Percentiles rank a stretch among this genome's conserved stretches.
Conservation (phyloP, 2,113 vertebrate genomes). For the Phylloscopus trochilus region DNA sequence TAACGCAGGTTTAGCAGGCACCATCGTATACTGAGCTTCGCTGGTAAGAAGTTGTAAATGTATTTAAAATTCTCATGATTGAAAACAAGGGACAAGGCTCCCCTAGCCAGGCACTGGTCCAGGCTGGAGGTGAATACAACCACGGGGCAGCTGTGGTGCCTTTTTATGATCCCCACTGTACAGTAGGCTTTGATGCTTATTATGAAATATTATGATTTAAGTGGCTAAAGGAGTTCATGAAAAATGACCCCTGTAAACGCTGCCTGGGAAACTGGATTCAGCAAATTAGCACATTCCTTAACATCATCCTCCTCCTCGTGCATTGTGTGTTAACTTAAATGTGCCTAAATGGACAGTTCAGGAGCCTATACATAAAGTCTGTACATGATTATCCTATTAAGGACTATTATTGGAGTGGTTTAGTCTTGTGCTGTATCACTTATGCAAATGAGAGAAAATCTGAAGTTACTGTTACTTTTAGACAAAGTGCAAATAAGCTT, state of each 20-base stretch:
- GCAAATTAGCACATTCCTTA: constrained; percentile 61
- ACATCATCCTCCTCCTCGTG: not conserved
- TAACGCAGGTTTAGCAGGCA: not conserved
- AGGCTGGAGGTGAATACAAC: not conserved
- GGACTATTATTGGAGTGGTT: constrained; percentile 10
- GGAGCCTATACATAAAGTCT: constrained; percentile 40
- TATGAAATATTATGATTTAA: constrained; percentile 68
- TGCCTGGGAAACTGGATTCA: constrained; percentile 21
- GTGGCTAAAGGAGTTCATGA: constrained; percentile 51
- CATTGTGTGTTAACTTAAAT: not conserved
- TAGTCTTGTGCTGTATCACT: constrained; percentile 33
- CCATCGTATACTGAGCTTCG: not conserved
- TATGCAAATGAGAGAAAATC: constrained; percentile 48
- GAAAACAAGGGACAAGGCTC: not conserved
- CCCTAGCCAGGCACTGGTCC: not conserved
- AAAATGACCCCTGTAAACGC: constrained; percentile 59
- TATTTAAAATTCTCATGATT: not conserved
- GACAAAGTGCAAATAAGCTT: constrained; percentile 71
- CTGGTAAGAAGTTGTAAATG: not conserved
- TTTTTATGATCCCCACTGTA: constrained; percentile 29
- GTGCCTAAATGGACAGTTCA: constrained; percentile 55
- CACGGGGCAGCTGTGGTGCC: not conserved
- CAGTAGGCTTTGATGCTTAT: constrained; percentile 43
- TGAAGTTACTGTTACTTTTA: constrained; percentile 67
- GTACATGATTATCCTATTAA: constrained; percentile 51